phyloP scores from a whole-genome alignment of 2,113 vertebrate genomes.

The Poeciliopsis occidentalis region DNA sequence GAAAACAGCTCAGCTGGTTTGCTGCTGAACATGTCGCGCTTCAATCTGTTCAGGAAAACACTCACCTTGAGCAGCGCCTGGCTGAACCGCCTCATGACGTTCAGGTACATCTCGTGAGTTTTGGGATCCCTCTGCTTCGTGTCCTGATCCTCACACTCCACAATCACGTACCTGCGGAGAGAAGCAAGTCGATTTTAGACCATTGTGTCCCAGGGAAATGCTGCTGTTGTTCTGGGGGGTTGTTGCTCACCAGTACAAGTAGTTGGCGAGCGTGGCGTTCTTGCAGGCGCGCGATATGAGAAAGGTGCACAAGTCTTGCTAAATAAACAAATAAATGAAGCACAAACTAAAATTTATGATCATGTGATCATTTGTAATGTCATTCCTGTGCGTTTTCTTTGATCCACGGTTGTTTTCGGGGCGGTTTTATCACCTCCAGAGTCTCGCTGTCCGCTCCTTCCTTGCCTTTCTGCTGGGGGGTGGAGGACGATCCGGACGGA shows the following conservation, averaged over 20 bases:
- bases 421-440: constrained; percentile 82
- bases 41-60: background rate
- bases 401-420: background rate
- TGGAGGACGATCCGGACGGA: constrained; percentile 78
- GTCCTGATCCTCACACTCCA: constrained; percentile 98
- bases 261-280: constrained; percentile 96
- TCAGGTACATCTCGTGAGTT: constrained; percentile 98
- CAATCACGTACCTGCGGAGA: constrained; percentile 93
- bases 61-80: constrained; percentile 95
- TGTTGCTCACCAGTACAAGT: constrained; percentile 92
- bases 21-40: no score
- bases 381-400: background rate
- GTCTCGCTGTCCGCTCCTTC: constrained; percentile 88
- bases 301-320: constrained; percentile 98
- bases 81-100: constrained; percentile 97
- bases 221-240: no score
- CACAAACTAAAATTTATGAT: background rate
- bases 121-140: constrained; percentile 96
- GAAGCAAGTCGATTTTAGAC: background rate
- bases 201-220: background rate
- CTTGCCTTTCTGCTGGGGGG: constrained; percentile 87
- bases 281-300: constrained; percentile 97
- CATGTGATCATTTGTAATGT: background rate
- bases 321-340: background rate
- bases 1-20: background rate